Base-by-base conservation (phyloP, 1,140 invertebrate species). In the Drosophila eugracilis region DNA sequence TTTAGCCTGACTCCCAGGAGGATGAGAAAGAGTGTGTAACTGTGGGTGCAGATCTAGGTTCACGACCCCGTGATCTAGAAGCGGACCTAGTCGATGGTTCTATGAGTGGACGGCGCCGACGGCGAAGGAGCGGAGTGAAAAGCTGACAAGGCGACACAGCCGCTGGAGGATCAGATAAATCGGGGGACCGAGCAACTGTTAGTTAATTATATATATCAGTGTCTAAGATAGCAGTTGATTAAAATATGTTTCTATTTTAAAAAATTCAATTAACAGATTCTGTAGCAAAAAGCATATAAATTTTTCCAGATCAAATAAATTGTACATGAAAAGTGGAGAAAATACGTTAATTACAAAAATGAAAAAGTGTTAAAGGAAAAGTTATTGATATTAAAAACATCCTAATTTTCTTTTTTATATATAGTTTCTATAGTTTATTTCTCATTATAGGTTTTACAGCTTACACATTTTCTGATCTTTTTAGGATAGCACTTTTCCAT, bases 1-100 rank as follows among this genome's bases (percentile, higher is more conserved):
- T 97, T 80, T 96, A 94, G 48, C 62, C 26, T 66, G 22, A 67
- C n/a, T 12, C 7, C 5, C 22, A 21, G 4, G 15, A 6, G 5
- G 32, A 30, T 24, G 10, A 15, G 30, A 9, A 15, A 12, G 44
- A 1, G 14, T 12, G 30, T 34, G n/a, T 36, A 5, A n/a, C 32
- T 49, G n/a, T 7, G 10, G 14, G 45, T 45, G 22, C 10, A 9
- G n/a, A 17, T 9, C 14, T 26, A 2, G 17, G n/a, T n/a, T n/a
- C n/a, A n/a, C n/a, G n/a, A n/a, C n/a, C n/a, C n/a, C n/a, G n/a
- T n/a, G n/a, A n/a, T n/a, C n/a, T n/a, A n/a, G n/a, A 28, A 26
- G 6, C n/a, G n/a, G 7, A 21, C 7, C n/a, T 7, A 5, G n/a
- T 12, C 12, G 24, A 21, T 6, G 41, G 17, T 7, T 2, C 9